Percentiles rank a stretch among this genome's conserved stretches.
These are phyloP conservation scores for Turnix velox DNA, from an alignment of 2,113 vertebrate genomes.

Conservation along the genomic window DNA sequence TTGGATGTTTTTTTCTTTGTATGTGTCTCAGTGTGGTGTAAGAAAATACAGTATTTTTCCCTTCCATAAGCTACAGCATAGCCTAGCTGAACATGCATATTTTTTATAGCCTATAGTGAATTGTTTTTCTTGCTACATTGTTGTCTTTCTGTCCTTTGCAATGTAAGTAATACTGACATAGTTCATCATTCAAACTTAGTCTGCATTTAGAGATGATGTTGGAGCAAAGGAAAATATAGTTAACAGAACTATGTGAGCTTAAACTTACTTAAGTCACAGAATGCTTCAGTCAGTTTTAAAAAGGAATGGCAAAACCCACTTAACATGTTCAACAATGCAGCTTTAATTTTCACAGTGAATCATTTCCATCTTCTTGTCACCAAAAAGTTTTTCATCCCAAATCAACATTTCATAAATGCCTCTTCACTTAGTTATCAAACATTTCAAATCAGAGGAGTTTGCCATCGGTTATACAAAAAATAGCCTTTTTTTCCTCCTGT, in stretches of 20 bases:
- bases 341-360: not conserved
- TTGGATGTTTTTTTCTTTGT: not conserved
- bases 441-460: not conserved
- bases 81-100: conserved; percentile 24
- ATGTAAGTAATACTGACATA: not conserved
- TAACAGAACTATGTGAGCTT: not conserved
- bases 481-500: not conserved
- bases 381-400: not conserved
- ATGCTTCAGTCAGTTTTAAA: not conserved
- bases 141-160: conserved; percentile 42
- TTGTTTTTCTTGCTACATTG: conserved; percentile 54
- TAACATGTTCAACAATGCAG: not conserved
- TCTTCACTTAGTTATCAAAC: not conserved
- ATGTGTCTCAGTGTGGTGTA: not conserved
- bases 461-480: not conserved
- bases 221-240: not conserved
- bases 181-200: not conserved
- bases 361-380: not conserved
- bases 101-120: conserved; percentile 32
- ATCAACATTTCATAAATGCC: not conserved
- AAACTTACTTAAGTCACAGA: not conserved
- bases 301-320: not conserved
- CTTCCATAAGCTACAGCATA: not conserved
- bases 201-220: not conserved
- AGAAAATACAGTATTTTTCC: not conserved